phyloP scores from a whole-genome alignment of 2,888 invertebrate genomes.

The Eremobia ochroleuca region DNA sequence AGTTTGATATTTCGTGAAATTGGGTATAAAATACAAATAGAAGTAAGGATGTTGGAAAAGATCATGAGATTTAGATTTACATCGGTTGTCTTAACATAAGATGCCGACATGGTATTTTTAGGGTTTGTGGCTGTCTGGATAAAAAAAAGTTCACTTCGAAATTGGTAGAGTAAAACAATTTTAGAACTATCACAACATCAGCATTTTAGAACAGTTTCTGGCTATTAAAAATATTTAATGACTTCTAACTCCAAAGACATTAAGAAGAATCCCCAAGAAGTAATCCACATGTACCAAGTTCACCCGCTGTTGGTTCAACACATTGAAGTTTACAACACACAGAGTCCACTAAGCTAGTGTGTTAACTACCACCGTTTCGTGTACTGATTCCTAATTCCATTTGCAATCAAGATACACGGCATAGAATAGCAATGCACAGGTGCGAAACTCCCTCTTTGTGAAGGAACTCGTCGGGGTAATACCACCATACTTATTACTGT shows the following conservation, averaged over 20 bases:
- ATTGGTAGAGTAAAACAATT: too few species aligned
- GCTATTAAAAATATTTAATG: not conserved
- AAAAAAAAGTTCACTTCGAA: too few species aligned
- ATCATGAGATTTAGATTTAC: too few species aligned
- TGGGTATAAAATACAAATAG: too few species aligned
- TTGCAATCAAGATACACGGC: conserved; percentile 57
- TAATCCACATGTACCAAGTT: not conserved
- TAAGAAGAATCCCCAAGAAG: not conserved
- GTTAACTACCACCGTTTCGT: conserved; percentile 51
- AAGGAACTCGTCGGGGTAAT: not conserved
- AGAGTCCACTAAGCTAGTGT: conserved; percentile 39
- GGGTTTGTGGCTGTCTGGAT: too few species aligned
- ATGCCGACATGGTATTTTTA: too few species aligned
- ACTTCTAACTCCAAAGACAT: not conserved
- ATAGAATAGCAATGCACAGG: conserved; percentile 23
- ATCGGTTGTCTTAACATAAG: too few species aligned
- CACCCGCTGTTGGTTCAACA: conserved; percentile 41
- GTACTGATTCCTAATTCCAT: conserved; percentile 59
- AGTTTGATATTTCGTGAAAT: too few species aligned
- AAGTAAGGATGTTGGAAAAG: too few species aligned
- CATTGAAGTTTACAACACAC: conserved; percentile 28
- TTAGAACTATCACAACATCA: too few species aligned
- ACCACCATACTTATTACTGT: not conserved
- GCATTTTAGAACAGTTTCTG: too few species aligned
- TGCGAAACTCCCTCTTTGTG: not conserved